These are phyloP conservation scores for Lithobates pipiens DNA, from an alignment of 2,797 vertebrate species.

Conservation along the genomic window DNA sequence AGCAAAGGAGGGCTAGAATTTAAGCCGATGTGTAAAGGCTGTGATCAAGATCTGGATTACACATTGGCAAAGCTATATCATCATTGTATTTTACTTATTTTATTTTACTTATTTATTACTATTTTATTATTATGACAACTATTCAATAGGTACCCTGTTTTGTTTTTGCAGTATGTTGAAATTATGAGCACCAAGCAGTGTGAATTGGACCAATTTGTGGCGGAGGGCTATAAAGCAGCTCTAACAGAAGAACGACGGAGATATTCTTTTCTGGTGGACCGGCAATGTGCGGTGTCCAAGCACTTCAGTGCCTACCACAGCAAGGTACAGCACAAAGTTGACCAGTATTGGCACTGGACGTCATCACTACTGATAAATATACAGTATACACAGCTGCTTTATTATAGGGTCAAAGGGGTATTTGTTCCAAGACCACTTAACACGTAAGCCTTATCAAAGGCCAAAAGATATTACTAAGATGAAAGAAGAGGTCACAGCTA, in stretches of 20 bases:
- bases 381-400: not conserved
- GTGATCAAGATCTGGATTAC: too few species aligned
- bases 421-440: not conserved
- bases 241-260: slow-evolving; percentile 85
- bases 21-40: too few species aligned
- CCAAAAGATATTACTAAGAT: too few species aligned
- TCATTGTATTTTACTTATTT: not conserved
- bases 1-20: too few species aligned
- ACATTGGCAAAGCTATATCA: too few species aligned
- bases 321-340: slow-evolving; percentile 73
- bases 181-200: slow-evolving; percentile 86
- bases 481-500: not conserved
- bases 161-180: slow-evolving; percentile 80
- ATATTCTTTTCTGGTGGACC: slow-evolving; percentile 87
- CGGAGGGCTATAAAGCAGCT: slow-evolving; percentile 83
- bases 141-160: not conserved
- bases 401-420: not conserved
- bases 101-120: not conserved
- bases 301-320: slow-evolving; percentile 85
- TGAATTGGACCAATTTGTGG: slow-evolving; percentile 83
- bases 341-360: not conserved
- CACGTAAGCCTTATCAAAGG: not conserved
- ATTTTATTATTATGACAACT: not conserved
- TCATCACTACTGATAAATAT: not conserved
- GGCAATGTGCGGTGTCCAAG: slow-evolving; percentile 87